A percentile compares a stretch with the other conserved stretches of the same genome.
Evolutionary conservation across 2,113 vertebrate genomes (phyloP).

Genomic region (Sebastes schlegelii): DNA sequence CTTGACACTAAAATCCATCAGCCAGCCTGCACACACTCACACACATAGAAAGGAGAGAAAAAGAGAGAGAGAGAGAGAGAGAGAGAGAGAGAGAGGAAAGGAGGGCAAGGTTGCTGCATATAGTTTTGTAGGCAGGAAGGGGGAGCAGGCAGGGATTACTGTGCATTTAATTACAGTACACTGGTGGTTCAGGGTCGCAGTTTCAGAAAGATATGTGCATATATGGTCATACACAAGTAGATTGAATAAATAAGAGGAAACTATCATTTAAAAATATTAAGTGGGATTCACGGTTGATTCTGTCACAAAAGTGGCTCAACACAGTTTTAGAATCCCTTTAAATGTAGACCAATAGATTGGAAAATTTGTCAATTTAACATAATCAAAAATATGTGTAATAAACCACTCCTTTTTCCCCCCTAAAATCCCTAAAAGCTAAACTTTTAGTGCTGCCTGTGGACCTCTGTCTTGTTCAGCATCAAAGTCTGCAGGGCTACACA

Average conservation of each 20-base stretch:
- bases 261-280: neutral
- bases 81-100: neutral
- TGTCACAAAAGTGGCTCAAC: neutral
- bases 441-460: neutral
- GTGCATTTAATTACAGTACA: neutral
- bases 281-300: neutral
- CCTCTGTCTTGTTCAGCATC: neutral
- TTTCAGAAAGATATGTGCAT: neutral
- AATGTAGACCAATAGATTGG: neutral
- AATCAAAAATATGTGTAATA: neutral
- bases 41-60: neutral
- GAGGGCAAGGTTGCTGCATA: constrained; percentile 9
- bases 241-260: neutral
- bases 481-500: neutral
- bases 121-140: neutral
- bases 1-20: constrained; percentile 13
- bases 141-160: neutral
- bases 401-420: neutral
- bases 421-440: neutral
- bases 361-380: too few species aligned
- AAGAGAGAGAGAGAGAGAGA: neutral
- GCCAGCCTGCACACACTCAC: neutral
- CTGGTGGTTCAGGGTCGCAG: neutral
- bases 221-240: neutral
- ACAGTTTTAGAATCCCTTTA: neutral